Evolutionary conservation across 2,888 invertebrate species (phyloP).

Genomic region (Limnephilus auricula): DNA sequence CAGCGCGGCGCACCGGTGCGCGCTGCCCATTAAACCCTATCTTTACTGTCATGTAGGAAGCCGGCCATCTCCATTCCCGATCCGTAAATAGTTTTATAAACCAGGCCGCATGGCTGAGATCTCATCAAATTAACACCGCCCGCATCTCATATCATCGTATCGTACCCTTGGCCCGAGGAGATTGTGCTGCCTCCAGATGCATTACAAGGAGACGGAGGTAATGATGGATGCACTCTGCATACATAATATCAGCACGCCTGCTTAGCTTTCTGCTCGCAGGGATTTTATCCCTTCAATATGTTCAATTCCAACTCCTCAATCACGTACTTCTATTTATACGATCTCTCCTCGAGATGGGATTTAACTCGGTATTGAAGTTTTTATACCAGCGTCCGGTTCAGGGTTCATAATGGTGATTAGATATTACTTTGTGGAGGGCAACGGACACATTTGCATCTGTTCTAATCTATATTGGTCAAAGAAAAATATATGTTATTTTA

Average conservation of each 20-base stretch:
- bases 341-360: background rate
- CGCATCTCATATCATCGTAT: background rate
- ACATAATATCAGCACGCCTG: background rate
- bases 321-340: slow-evolving; percentile 2
- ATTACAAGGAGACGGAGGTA: background rate
- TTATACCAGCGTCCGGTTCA: background rate
- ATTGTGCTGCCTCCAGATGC: background rate
- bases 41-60: slow-evolving; percentile 23
- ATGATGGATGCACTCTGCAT: slow-evolving; percentile 2
- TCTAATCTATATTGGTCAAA: background rate
- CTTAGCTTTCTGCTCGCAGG: background rate
- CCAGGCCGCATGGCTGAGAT: background rate
- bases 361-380: background rate
- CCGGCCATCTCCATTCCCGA: slow-evolving; percentile 2
- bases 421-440: background rate
- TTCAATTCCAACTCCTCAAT: background rate
- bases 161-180: background rate
- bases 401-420: background rate
- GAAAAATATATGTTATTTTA: background rate
- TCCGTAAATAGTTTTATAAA: background rate
- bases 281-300: background rate
- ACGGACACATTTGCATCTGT: background rate
- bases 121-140: background rate
- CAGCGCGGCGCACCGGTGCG: slow-evolving; percentile 47
- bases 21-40: slow-evolving; percentile 12